A percentile compares a stretch with the other conserved stretches of the same genome.
phyloP scores from a whole-genome alignment of 2,888 invertebrate genomes.

The Pterostichus niger region DNA sequence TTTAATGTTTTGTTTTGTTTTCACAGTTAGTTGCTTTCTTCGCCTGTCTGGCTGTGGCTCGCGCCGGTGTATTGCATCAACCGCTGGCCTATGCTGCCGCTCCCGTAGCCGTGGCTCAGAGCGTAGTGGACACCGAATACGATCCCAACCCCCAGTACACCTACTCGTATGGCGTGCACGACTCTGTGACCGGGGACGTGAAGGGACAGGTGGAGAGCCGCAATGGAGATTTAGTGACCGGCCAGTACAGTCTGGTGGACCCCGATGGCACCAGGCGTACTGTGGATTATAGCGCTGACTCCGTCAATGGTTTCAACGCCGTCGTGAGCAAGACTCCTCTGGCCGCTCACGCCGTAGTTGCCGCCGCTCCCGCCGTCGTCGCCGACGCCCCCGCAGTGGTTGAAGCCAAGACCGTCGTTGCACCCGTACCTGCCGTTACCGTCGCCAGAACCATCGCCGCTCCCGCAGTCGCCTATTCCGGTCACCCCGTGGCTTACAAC shows the following conservation, averaged over 20 bases:
- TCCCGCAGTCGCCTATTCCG: conserved; percentile 41
- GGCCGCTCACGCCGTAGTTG: conserved; percentile 69
- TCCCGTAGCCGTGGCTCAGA: conserved; percentile 69
- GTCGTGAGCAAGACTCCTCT: conserved; percentile 79
- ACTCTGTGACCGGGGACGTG: conserved; percentile 80
- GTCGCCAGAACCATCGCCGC: conserved; percentile 21
- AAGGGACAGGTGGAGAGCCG: conserved; percentile 83
- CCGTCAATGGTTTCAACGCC: conserved; percentile 80
- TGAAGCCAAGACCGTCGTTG: conserved; percentile 67
- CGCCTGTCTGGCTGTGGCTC: conserved; percentile 68
- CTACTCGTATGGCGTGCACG: conserved; percentile 81
- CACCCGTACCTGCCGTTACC: conserved; percentile 68
- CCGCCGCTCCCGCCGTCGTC: no score
- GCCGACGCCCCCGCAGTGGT: conserved; percentile 70
- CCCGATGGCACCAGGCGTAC: conserved; percentile 83
- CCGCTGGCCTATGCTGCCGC: conserved; percentile 69
- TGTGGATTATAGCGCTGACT: conserved; percentile 81
- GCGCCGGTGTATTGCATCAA: conserved; percentile 68
- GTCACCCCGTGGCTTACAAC: conserved; percentile 22
- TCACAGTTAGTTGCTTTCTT: conserved; percentile 68
- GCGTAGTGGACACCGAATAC: conserved; percentile 69
- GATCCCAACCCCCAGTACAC: conserved; percentile 78
- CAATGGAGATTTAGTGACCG: conserved; percentile 82
- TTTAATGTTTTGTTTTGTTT: conserved; percentile 31
- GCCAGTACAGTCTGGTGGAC: conserved; percentile 80